Conservation (phyloP, 1,140 invertebrate species). For the Ditylenchus dipsaci region DNA sequence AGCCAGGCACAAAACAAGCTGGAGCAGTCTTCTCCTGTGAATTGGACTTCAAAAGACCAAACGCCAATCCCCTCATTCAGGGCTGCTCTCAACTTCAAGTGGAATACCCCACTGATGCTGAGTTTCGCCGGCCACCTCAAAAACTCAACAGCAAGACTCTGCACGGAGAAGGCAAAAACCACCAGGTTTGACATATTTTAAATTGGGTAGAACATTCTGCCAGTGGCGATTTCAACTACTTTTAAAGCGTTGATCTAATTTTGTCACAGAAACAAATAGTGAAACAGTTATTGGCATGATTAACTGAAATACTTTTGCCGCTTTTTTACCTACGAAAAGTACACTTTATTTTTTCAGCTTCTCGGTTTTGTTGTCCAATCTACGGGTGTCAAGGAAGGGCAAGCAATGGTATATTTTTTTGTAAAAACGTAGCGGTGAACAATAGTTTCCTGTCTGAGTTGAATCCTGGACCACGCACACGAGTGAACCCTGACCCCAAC, state of each 20-base stretch:
- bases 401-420: conserved; percentile 38
- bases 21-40: conserved; percentile 80
- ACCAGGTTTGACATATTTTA: conserved; percentile 18
- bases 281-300: too few species aligned
- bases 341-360: too few species aligned
- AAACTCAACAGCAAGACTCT: conserved; percentile 34
- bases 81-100: conserved; percentile 15
- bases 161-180: conserved; percentile 46
- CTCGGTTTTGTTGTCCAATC: conserved; percentile 44
- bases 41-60: conserved; percentile 65
- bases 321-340: too few species aligned
- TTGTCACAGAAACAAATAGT: too few species aligned
- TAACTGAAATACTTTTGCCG: too few species aligned
- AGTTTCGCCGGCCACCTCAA: conserved; percentile 36
- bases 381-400: conserved; percentile 31
- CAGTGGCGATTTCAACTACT: too few species aligned
- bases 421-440: too few species aligned
- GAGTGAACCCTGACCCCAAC: too few species aligned
- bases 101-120: conserved; percentile 28
- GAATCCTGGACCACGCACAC: too few species aligned
- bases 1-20: conserved; percentile 75
- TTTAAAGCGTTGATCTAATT: background rate
- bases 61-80: background rate
- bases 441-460: too few species aligned
- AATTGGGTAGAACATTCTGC: background rate